phyloP scores from a whole-genome alignment of 2,113 vertebrate genomes.

The Poicephalus meyeri region DNA sequence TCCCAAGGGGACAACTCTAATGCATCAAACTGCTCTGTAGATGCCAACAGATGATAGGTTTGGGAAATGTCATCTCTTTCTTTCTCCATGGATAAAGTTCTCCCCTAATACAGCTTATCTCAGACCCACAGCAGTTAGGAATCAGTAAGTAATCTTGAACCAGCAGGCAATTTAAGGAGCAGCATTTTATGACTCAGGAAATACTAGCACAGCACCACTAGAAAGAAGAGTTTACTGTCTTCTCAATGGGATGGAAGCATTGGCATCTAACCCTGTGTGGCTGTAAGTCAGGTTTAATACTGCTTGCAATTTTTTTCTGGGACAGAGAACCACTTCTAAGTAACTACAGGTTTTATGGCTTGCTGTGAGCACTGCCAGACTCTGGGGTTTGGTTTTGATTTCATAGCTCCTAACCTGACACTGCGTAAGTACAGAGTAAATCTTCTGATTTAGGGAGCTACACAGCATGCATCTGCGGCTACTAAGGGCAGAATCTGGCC shows the following conservation, averaged over 20 bases:
- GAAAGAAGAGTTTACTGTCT: background rate
- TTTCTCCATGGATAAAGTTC: background rate
- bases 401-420: background rate
- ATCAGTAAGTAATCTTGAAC: background rate
- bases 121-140: background rate
- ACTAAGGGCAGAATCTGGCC: background rate
- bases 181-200: background rate
- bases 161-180: conserved; percentile 3
- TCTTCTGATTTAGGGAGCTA: background rate
- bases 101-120: background rate
- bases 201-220: background rate
- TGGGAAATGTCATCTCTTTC: background rate
- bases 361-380: background rate
- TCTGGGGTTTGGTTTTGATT: background rate
- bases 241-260: background rate
- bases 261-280: background rate
- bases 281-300: background rate
- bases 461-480: background rate
- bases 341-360: background rate
- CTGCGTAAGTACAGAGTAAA: background rate
- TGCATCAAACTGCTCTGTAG: background rate
- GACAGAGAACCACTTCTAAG: background rate
- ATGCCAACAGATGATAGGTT: background rate
- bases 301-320: background rate
- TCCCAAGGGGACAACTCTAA: conserved; percentile 2